Percentiles rank a stretch among this genome's conserved stretches.
Evolutionary conservation across 2,797 vertebrate species (phyloP).

Genomic region (Hypotaenidia philippensis): DNA sequence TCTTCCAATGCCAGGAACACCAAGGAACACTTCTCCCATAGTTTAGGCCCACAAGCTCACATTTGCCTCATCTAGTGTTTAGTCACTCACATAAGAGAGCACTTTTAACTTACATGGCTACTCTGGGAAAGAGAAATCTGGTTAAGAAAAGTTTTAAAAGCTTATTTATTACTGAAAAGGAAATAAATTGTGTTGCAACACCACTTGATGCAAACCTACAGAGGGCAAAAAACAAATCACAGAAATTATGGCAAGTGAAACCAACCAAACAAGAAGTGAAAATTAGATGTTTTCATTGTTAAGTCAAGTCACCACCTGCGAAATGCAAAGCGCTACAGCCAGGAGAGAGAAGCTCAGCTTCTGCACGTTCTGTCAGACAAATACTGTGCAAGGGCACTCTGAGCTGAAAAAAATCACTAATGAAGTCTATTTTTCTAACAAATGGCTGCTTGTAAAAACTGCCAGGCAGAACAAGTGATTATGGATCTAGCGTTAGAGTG

Average conservation of each 20-base stretch:
- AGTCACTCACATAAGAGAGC: background rate
- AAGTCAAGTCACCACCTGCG: conserved; percentile 44
- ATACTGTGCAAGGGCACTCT: background rate
- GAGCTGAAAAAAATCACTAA: conserved; percentile 5
- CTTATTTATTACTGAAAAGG: background rate
- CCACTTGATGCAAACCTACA: background rate
- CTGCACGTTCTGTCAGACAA: background rate
- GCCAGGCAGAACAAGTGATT: background rate
- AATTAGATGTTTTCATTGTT: conserved; percentile 17
- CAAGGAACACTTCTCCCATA: background rate
- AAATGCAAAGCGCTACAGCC: conserved; percentile 44
- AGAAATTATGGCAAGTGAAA: conserved; percentile 26
- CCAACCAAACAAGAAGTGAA: conserved; percentile 58
- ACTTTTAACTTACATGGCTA: background rate
- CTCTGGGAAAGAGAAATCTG: background rate
- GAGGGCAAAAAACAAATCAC: background rate
- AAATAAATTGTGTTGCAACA: background rate
- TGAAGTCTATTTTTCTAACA: conserved; percentile 39
- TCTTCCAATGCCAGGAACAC: background rate
- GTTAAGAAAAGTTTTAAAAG: background rate
- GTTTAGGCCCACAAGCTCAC: background rate
- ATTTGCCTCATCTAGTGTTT: background rate
- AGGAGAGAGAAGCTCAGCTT: background rate
- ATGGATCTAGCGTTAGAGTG: background rate
- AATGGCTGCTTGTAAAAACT: conserved; percentile 43